Evolutionary conservation across 2,113 vertebrate species (phyloP), one percentile per base, ranked within the genome.

Genomic region (Campylomormyrus numenius): DNA sequence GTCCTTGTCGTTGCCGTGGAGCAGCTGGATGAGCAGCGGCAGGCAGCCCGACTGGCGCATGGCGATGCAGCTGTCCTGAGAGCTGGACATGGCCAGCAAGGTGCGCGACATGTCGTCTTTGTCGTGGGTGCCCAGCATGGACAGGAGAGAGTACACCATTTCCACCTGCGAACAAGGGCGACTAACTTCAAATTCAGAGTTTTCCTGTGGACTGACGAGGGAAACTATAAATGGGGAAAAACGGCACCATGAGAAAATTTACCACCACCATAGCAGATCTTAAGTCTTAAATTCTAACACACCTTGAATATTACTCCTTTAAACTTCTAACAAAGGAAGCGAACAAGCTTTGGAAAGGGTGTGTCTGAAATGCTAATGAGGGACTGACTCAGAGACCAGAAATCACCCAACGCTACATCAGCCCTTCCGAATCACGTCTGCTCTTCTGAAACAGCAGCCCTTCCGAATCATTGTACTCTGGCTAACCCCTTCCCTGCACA

Each of bases 91-190:
- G 91, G 98, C 98, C 90, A 99, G 97, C 92, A 99, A 95, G 24
- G 98, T 99, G 93, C 98, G 96, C 0, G 98, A 99, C 98, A 99
- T 99, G 95, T 99, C 98, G 89, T 99, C 98, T 94, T 99, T 99
- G 95, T 99, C 98, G 89, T 99, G 98, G 88, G 98, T 99, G 91
- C 98, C 98, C 92, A 99, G 94, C 98, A 99, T 99, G 92, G 98
- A 99, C 83, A 99, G 96, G 83, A 99, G 97, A 45, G 98, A 99
- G 95, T 99, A 99, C 92, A 99, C 98, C 98, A 99, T 98, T 96
- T 98, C 98, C 94, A 98, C 98, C 98, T 98, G 50, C 85, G 46
- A 66, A 66, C 10, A 42, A 6, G 10, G 31, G 21, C 39, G 13
- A n/a, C 46, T 2, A 45, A 45, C 46, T 11, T n/a, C 21, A 85